phyloP scores from a whole-genome alignment of 2,797 vertebrate species.

The Sternotherus odoratus region DNA sequence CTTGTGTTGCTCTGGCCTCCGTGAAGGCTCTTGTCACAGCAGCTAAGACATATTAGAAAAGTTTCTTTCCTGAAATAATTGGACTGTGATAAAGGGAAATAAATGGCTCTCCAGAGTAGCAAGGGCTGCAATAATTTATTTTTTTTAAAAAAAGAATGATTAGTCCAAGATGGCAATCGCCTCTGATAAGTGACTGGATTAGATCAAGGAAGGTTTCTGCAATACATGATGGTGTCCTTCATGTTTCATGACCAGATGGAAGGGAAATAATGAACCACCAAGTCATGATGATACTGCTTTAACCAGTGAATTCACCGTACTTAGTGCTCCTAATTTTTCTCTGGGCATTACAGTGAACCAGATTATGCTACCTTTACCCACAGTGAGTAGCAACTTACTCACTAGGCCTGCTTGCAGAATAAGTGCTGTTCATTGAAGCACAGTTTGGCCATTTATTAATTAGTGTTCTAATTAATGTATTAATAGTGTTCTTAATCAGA shows the following conservation, averaged over 20 bases:
- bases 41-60: not conserved
- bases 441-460: not conserved
- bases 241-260: not conserved
- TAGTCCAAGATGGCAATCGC: constrained; percentile 74
- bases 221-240: constrained; percentile 40
- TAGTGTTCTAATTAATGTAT: not conserved
- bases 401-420: not conserved
- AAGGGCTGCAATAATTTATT: constrained; percentile 54
- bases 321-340: not conserved
- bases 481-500: not conserved
- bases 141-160: constrained; percentile 72
- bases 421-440: rapidly evolving
- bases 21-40: not conserved
- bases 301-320: constrained; percentile 28
- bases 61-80: constrained; percentile 57
- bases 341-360: not conserved
- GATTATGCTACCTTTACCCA: not conserved
- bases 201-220: constrained; percentile 60
- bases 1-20: not conserved
- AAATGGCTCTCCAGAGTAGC: constrained; percentile 44
- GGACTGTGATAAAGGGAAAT: constrained; percentile 64
- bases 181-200: constrained; percentile 67
- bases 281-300: not conserved
- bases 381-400: not conserved
- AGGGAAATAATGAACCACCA: constrained; percentile 14